Evolutionary conservation across 2,888 invertebrate genomes (phyloP).

Genomic region (Macrophya annulata): DNA sequence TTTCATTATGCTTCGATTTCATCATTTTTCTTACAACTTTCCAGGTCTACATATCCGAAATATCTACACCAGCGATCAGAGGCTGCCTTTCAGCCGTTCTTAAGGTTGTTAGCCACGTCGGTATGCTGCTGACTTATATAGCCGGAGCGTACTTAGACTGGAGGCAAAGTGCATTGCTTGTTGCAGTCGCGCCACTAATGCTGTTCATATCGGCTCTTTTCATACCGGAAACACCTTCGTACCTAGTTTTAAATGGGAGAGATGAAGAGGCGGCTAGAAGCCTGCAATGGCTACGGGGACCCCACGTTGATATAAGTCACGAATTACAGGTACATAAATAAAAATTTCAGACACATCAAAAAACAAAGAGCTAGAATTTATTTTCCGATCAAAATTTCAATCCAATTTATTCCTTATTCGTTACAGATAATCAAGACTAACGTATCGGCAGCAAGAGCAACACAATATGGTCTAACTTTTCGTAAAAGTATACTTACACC

Average conservation of each 20-base stretch:
- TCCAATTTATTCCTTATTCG: conserved; percentile 53
- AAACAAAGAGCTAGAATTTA: background rate
- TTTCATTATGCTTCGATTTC: background rate
- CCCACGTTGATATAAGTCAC: conserved; percentile 88
- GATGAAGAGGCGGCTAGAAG: conserved; percentile 88
- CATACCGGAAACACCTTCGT: conserved; percentile 95
- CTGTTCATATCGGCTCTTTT: conserved; percentile 89
- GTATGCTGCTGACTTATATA: conserved; percentile 91
- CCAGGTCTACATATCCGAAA: conserved; percentile 95
- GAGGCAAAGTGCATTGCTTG: conserved; percentile 91
- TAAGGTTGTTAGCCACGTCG: conserved; percentile 92
- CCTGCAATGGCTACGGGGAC: conserved; percentile 91
- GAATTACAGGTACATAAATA: conserved; percentile 81
- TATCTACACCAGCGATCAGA: conserved; percentile 92
- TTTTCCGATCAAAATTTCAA: background rate
- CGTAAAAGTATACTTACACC: conserved; percentile 76
- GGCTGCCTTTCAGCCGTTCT: conserved; percentile 93
- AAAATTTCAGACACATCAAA: background rate
- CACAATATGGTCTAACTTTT: conserved; percentile 76
- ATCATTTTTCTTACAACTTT: conserved; percentile 62
- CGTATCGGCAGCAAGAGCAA: conserved; percentile 76
- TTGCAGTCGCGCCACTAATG: conserved; percentile 89
- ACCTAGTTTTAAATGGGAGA: conserved; percentile 88
- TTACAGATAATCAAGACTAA: conserved; percentile 77
- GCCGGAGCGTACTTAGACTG: conserved; percentile 92